These are phyloP conservation scores for Xenops minutus DNA, from an alignment of 2,797 vertebrate genomes.

Conservation along the genomic window DNA sequence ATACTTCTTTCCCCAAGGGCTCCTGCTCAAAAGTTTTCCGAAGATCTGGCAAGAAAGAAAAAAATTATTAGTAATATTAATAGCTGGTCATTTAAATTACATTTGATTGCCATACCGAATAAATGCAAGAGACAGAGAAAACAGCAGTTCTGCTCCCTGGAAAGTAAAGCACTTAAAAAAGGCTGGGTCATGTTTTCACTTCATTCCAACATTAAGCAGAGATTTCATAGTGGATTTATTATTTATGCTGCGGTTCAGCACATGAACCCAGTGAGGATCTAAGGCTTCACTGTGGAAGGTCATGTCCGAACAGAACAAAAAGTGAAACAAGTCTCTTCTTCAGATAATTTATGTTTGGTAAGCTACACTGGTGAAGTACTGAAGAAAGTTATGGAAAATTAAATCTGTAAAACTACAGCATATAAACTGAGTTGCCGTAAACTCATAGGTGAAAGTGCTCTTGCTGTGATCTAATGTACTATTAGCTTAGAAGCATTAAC, in stretches of 20 bases:
- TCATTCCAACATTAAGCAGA: background rate
- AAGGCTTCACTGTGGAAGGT: background rate
- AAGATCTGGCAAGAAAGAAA: conserved; percentile 79
- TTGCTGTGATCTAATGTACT: background rate
- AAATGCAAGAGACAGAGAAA: background rate
- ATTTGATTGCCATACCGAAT: background rate
- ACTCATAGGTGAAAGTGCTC: background rate
- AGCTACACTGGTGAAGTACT: background rate
- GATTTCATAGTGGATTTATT: background rate
- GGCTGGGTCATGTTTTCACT: background rate
- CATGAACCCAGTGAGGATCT: background rate
- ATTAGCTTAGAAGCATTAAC: background rate
- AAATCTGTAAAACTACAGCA: background rate
- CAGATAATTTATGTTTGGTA: background rate
- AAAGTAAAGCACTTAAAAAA: background rate
- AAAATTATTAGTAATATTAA: background rate
- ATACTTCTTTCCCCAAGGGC: conserved; percentile 96
- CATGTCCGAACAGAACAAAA: background rate
- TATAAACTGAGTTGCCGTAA: background rate
- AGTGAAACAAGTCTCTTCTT: background rate
- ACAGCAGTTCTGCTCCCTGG: background rate
- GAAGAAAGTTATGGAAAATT: background rate
- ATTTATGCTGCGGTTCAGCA: background rate
- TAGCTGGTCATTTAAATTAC: background rate
- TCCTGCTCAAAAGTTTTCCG: conserved; percentile 98